phyloP scores from a whole-genome alignment of 2,888 invertebrate genomes.

The Ormia ochracea region DNA sequence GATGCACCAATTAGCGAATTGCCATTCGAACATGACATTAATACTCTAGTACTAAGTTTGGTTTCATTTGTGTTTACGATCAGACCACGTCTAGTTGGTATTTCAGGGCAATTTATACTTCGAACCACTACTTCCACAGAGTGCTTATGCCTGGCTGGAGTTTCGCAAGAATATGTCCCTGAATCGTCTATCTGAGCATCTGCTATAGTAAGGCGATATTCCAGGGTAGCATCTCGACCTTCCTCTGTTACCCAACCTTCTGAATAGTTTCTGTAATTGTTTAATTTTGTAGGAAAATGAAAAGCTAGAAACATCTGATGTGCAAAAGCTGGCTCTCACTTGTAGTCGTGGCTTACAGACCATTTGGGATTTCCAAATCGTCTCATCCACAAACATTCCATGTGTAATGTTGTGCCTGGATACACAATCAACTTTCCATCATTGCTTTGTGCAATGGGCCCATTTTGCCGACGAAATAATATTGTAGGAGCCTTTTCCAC shows the following conservation, averaged over 20 bases:
- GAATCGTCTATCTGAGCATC: conserved; percentile 90
- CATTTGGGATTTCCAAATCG: conserved; percentile 91
- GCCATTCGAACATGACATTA: conserved; percentile 87
- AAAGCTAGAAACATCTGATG: not conserved
- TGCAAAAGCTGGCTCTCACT: conserved; percentile 68
- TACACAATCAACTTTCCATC: conserved; percentile 90
- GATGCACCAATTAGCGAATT: conserved; percentile 87
- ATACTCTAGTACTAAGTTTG: conserved; percentile 84
- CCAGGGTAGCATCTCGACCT: conserved; percentile 86
- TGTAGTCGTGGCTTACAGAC: conserved; percentile 83
- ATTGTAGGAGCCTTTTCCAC: conserved; percentile 92
- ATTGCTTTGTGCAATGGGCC: conserved; percentile 85
- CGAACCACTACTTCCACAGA: conserved; percentile 87
- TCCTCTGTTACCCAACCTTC: conserved; percentile 89
- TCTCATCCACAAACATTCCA: conserved; percentile 93
- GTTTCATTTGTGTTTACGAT: conserved; percentile 85
- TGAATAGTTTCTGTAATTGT: conserved; percentile 80
- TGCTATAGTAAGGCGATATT: conserved; percentile 88
- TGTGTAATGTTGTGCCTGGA: conserved; percentile 89
- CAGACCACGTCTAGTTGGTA: conserved; percentile 85
- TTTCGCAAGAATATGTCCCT: conserved; percentile 89
- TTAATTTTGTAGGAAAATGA: not conserved
- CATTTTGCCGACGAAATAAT: conserved; percentile 87
- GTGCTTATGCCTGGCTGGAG: conserved; percentile 89
- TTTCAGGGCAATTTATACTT: conserved; percentile 87